These are phyloP conservation scores for Leptopilina boulardi DNA, from an alignment of 1,140 invertebrate genomes.

Conservation along the genomic window DNA sequence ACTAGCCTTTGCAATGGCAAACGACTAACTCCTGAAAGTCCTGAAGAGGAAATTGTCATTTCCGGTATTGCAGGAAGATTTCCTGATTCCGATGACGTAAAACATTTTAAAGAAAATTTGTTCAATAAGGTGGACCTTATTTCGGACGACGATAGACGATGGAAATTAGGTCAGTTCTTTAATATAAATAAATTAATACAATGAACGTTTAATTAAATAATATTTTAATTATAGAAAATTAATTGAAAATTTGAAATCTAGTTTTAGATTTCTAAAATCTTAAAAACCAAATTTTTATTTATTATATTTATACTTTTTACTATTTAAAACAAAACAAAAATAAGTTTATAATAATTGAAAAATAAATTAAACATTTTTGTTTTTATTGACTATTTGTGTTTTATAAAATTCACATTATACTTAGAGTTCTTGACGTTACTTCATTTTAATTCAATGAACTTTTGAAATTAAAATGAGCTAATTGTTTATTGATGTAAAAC, in stretches of 20 bases:
- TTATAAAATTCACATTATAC: too few relatives aligned
- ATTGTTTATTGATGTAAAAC: neutral
- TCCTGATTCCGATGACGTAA: slow-evolving; percentile 89
- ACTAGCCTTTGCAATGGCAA: slow-evolving; percentile 19
- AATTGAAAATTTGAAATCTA: too few relatives aligned
- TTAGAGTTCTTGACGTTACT: neutral
- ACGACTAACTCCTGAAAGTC: slow-evolving; percentile 47
- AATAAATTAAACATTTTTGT: too few relatives aligned
- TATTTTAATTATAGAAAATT: neutral
- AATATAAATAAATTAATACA: too few relatives aligned
- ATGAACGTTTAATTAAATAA: too few relatives aligned
- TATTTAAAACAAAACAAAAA: too few relatives aligned
- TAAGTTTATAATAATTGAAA: too few relatives aligned
- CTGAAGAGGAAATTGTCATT: slow-evolving; percentile 89
- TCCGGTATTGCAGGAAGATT: slow-evolving; percentile 89
- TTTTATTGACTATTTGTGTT: neutral
- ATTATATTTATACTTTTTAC: too few relatives aligned
- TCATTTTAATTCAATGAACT: neutral
- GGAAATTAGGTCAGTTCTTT: slow-evolving; percentile 79
- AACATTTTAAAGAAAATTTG: slow-evolving; percentile 87
- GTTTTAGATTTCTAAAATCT: too few relatives aligned
- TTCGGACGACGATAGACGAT: slow-evolving; percentile 85
- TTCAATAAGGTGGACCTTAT: slow-evolving; percentile 87
- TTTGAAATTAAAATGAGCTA: neutral
- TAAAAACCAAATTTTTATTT: too few relatives aligned